Evolutionary conservation across 2,797 vertebrate genomes (phyloP), one percentile per base, ranked within the genome.

Genomic region (Eospalax fontanierii): DNA sequence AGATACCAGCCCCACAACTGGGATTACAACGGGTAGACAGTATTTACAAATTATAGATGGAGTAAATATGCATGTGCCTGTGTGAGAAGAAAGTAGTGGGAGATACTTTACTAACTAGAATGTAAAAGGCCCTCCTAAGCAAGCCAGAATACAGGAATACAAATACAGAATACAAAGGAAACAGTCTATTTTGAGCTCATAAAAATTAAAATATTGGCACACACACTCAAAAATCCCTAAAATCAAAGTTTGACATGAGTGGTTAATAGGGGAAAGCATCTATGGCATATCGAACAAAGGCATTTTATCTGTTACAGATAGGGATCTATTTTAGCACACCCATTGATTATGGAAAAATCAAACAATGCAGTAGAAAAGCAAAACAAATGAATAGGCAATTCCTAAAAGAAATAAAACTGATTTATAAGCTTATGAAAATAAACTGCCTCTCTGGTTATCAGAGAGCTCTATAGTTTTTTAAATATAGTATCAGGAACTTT

Each of bases 101-200:
- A 24, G 33, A 80, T 61, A 26, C 22, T 68, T 90, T 88, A 33
- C 74, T 63, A 63, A 81, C 33, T 61, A 65, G 35, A 90, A 68
- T 33, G 8, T 80, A 89, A 93, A 93, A 93, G 70, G 2, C 35
- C 9, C 92, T 63, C 54, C 18, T 78, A n/a, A 40, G 28, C 54
- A 95, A 93, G 50, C 0, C 40, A 91, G 22, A 66, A 84, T 75
- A 70, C 19, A 59, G 46, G 81, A 86, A 91, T 74, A n/a, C n/a
- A n/a, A n/a, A n/a, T n/a, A n/a, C n/a, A n/a, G n/a, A 14, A 78
- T 38, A 30, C 82, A 16, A 66, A 61, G 9, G 10, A 66, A 87
- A 87, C 19, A 76, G 0, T 46, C 50, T 70, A 73, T 78, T 95
- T 78, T 74, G 40, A 94, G 61, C 38, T 94, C 33, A 79, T 63